Percentiles rank a stretch among this genome's conserved stretches.
Evolutionary conservation across 2,888 invertebrate species (phyloP).

Genomic region (Amiota minor): DNA sequence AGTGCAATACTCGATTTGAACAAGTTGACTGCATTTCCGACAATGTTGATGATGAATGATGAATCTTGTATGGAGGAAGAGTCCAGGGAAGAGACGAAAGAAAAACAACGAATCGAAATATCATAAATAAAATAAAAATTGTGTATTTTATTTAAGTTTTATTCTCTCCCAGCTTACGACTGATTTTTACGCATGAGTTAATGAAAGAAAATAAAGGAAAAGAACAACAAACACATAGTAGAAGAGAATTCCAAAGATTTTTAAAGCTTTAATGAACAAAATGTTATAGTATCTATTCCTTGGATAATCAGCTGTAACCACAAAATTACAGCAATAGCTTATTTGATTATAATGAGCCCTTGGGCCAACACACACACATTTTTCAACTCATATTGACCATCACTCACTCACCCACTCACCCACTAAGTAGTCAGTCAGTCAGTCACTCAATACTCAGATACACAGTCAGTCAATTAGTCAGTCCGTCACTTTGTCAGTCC

Average conservation of each 20-base stretch:
- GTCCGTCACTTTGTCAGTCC: too few relatives aligned
- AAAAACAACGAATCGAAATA: not conserved
- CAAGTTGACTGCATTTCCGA: conserved; percentile 29
- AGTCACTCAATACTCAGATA: too few relatives aligned
- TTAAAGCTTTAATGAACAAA: too few relatives aligned
- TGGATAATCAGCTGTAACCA: not conserved
- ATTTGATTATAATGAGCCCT: conserved; percentile 34
- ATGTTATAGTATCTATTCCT: too few relatives aligned
- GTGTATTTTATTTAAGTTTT: conserved; percentile 53
- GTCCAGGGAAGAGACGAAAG: not conserved
- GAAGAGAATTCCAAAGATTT: too few relatives aligned
- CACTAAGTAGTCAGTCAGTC: not conserved
- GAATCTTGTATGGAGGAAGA: not conserved
- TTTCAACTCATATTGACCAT: not conserved
- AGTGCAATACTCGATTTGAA: conserved; percentile 36
- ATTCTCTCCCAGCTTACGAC: conserved; percentile 41
- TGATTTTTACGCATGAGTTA: conserved; percentile 67
- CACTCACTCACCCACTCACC: conserved; percentile 5
- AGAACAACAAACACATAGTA: too few relatives aligned
- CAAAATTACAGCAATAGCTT: conserved; percentile 13
- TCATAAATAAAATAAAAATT: not conserved
- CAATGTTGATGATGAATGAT: not conserved
- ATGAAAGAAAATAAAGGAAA: conserved; percentile 52
- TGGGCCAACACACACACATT: conserved; percentile 21
- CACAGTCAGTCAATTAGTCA: too few relatives aligned